Conservation (phyloP, 2,797 vertebrate species). For the Benthosema pterotum region DNA sequence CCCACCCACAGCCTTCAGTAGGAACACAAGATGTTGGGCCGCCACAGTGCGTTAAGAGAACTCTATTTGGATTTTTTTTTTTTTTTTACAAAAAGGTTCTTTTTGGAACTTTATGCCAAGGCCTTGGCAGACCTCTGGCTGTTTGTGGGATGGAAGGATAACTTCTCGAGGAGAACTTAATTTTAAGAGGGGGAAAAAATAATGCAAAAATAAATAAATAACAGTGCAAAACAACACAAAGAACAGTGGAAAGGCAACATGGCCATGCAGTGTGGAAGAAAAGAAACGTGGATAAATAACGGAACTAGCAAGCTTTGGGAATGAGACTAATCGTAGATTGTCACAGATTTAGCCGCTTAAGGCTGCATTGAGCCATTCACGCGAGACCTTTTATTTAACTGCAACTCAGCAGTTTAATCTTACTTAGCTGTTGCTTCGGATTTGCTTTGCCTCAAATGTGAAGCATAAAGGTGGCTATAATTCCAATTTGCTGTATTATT, state of each 20-base stretch:
- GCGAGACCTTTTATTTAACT: too few species aligned
- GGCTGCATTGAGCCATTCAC: too few species aligned
- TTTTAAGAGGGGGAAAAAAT: not conserved
- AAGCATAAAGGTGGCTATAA: too few species aligned
- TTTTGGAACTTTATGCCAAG: not conserved
- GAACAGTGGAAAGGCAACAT: not conserved
- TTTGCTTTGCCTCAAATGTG: too few species aligned
- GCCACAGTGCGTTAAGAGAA: constrained; percentile 25
- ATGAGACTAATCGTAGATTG: too few species aligned
- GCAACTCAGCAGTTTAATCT: too few species aligned
- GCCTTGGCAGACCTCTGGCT: not conserved
- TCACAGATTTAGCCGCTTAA: too few species aligned
- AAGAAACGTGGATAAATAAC: not conserved
- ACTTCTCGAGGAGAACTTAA: not conserved
- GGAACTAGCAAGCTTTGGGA: too few species aligned
- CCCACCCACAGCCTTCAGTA: too few species aligned
- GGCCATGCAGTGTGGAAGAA: not conserved
- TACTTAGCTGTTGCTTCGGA: too few species aligned
- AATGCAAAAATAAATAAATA: not conserved
- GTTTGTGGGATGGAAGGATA: not conserved
- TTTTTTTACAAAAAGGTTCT: constrained; percentile 1
- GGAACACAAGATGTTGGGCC: constrained; percentile 6
- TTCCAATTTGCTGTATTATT: too few species aligned
- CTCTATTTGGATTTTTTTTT: constrained; percentile 7
- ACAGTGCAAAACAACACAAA: not conserved